Evolutionary conservation across 2,888 invertebrate species (phyloP), one percentile per base, ranked within the genome.

Genomic region (Volucella inanis): DNA sequence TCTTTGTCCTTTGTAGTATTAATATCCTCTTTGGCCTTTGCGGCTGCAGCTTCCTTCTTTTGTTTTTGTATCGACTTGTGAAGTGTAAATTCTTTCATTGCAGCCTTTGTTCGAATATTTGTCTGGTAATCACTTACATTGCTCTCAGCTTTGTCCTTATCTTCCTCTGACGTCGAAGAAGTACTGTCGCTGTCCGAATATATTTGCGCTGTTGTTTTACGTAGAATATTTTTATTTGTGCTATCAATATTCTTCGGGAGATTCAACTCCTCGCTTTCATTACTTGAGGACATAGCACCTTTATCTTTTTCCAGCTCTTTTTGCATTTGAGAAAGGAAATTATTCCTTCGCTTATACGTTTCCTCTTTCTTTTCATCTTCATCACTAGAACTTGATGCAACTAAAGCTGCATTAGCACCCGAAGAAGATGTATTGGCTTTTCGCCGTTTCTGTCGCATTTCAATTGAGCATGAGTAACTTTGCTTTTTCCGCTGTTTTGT

Each of bases 191-290:
- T 96, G 88, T 97, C 97, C 0, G 97, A 97, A 92, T 97, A 97
- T 88, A 97, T 97, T 83, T 96, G 95, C 18, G 94, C 93, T n/a
- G 94, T 94, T 87, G 93, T 92, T 87, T 93, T 94, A 62, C 89
- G 89, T 64, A 79, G 88, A 2, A 71, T 49, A 62, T 81, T 85
- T 57, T 85, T 85, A 64, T 55, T 78, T 49, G 49, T 67, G 54
- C 49, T 81, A 54, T 85, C 85, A 18, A 85, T 43, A 52, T 81
- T 80, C 75, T 90, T 93, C 38, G 95, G 93, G 39, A 95, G 94
- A 92, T 96, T 93, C 57, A 97, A 91, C 86, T 96, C 97, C 90
- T 97, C 97, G 90, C 96, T 97, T 87, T 96, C 97, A 90, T 97
- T 97, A 90, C 96, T 97, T 87, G 97, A 97, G 71, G 95, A 95